phyloP scores from a whole-genome alignment of 2,888 invertebrate genomes.

The Rhamphomyia laevipes region DNA sequence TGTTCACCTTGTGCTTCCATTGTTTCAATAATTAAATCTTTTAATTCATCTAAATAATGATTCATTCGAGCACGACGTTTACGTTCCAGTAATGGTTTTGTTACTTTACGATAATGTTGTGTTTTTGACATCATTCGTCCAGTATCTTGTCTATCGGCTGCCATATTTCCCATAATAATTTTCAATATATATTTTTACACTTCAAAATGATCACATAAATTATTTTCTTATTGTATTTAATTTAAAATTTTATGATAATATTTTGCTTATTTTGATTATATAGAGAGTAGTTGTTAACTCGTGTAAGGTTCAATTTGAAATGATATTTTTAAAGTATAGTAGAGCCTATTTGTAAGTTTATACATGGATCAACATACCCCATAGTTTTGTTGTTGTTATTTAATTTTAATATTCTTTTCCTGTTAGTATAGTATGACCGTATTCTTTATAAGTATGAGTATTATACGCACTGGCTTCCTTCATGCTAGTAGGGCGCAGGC shows the following conservation, averaged over 20 bases:
- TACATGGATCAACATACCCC: background rate
- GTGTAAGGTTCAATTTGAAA: conserved; percentile 33
- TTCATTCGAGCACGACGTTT: conserved; percentile 83
- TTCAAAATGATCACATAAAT: background rate
- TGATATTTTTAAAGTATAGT: conserved; percentile 32
- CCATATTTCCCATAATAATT: conserved; percentile 21
- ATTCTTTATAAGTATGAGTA: too few relatives aligned
- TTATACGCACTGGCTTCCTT: too few relatives aligned
- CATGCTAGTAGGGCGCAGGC: too few relatives aligned
- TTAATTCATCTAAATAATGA: conserved; percentile 78
- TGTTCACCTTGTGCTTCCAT: conserved; percentile 81
- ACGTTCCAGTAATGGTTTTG: conserved; percentile 83
- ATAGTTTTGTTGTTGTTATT: too few relatives aligned
- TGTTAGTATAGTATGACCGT: too few relatives aligned
- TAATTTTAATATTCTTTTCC: background rate
- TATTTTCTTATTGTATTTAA: background rate
- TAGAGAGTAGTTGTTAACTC: conserved; percentile 16
- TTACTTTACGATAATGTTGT: conserved; percentile 87
- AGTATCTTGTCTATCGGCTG: conserved; percentile 27
- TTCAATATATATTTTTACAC: too few relatives aligned
- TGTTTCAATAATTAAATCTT: conserved; percentile 71
- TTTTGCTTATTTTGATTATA: background rate
- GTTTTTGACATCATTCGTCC: conserved; percentile 59
- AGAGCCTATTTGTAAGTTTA: conserved; percentile 25
- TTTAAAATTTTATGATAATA: background rate